Evolutionary conservation across 2,888 invertebrate species (phyloP), one percentile per base, ranked within the genome.

Genomic region (Ormyrus pomaceus): DNA sequence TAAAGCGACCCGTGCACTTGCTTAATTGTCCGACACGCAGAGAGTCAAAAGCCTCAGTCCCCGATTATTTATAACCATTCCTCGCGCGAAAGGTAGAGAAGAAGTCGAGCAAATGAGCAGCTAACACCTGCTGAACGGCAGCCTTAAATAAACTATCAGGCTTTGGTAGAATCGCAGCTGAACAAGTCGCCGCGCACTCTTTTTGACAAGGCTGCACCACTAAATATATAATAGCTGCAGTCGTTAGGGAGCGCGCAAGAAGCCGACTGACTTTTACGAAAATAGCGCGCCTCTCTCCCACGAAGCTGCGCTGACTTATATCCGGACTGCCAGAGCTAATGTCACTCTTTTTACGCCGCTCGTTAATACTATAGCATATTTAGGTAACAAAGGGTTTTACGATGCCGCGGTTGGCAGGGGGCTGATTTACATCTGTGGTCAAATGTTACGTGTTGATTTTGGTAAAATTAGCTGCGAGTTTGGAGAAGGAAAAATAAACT

Each of bases 91-190:
- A 19, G 19, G 19, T 19, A 19, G 19, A 19, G 19, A 19, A 19
- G 19, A 19, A 19, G 19, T 1, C 19, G 19, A 19, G 19, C 19
- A 19, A 19, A 19, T 13, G 46, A 70, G 62, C 46, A 46, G 51
- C 59, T 82, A 86, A 87, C 89, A 88, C 89, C 88, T 89, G 89
- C 89, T 85, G 81, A 86, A 87, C 85, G 85, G 74, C 84, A 84
- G 84, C 86, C 85, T 83, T 82, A 89, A 88, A 89, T 89, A 89
- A 87, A 83, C 80, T 64, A 58, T 62, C 61, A 51, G 53, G 53
- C 34, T 72, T 68, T 77, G 85, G 85, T 86, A 86, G 86, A 86
- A 85, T 68, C 56, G 76, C 70, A 70, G 82, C 70, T 78, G 34
- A 84, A 71, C 83, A 73, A 79, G 73, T 80, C 84, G 72, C 59